Conservation (phyloP, 2,113 vertebrate genomes). For the Callopanchax toddi region DNA sequence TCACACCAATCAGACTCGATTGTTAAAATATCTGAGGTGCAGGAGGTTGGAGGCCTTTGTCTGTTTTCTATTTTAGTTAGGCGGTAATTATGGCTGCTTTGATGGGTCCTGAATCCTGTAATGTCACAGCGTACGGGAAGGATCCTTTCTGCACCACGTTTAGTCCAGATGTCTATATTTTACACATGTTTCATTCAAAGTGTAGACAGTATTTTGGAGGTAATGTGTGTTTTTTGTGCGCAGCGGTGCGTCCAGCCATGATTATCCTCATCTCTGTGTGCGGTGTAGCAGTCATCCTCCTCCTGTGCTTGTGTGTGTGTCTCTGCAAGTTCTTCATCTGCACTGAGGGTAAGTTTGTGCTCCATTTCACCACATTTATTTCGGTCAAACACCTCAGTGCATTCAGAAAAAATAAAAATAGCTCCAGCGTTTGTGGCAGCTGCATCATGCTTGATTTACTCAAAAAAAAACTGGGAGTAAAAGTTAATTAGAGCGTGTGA, state of each 20-base stretch:
- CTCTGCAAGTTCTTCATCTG: constrained; percentile 76
- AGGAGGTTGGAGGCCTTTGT: constrained; percentile 8
- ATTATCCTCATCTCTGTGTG: constrained; percentile 69
- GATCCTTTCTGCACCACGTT: constrained; percentile 16
- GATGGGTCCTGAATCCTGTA: constrained; percentile 30
- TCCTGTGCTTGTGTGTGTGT: constrained; percentile 75
- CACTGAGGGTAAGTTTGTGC: constrained; percentile 61
- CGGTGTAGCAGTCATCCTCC: constrained; percentile 58
- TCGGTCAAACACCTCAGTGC: background rate
- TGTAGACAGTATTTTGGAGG: background rate
- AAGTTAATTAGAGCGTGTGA: constrained; percentile 12
- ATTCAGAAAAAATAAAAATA: background rate
- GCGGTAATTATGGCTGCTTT: constrained; percentile 54
- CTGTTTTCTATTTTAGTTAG: constrained; percentile 36
- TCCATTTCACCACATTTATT: background rate
- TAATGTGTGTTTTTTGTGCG: constrained; percentile 32
- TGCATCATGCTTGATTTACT: background rate
- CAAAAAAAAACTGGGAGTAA: background rate
- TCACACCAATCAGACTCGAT: background rate
- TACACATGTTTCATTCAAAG: background rate
- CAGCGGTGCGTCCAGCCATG: constrained; percentile 52
- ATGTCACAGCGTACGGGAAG: constrained; percentile 11
- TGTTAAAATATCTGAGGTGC: background rate
- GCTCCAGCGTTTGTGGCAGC: background rate
- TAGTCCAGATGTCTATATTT: constrained; percentile 29